These are phyloP conservation scores for Euwallacea fornicatus DNA, from an alignment of 1,140 invertebrate genomes.

Conservation along the genomic window DNA sequence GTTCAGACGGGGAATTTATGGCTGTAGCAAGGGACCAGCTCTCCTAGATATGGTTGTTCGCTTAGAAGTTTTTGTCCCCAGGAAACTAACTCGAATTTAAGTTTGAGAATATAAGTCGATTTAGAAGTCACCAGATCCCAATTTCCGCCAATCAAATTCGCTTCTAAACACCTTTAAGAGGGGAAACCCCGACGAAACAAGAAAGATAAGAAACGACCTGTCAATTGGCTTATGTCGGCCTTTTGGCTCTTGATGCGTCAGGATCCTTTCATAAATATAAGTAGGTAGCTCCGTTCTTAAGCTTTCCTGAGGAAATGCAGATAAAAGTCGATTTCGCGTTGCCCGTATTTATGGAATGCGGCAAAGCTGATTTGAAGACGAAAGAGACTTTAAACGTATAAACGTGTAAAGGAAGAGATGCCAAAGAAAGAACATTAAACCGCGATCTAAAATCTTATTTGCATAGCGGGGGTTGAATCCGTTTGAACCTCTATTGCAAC, in stretches of 20 bases:
- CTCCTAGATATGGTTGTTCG: too few relatives aligned
- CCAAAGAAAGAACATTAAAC: too few relatives aligned
- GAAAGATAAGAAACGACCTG: constrained; percentile 1
- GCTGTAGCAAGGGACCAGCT: too few relatives aligned
- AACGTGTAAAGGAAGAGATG: too few relatives aligned
- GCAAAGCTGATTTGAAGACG: not conserved
- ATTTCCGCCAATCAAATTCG: not conserved
- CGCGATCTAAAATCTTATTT: too few relatives aligned
- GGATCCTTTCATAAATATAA: constrained; percentile 1
- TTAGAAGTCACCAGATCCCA: not conserved
- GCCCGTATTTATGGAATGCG: not conserved
- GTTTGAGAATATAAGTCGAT: not conserved
- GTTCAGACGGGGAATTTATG: too few relatives aligned
- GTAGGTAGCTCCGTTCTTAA: not conserved
- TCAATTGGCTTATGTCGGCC: not conserved
- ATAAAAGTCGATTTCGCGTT: not conserved
- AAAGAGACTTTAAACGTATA: not conserved
- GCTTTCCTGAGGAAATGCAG: constrained; percentile 1
- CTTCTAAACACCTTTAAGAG: not conserved
- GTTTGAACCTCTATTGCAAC: too few relatives aligned
- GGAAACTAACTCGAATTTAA: not conserved
- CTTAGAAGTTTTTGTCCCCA: too few relatives aligned
- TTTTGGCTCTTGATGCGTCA: not conserved
- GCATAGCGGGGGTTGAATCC: too few relatives aligned
- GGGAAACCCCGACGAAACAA: not conserved